Base-by-base conservation (phyloP, 2,888 invertebrate species). In the Rhimphoctona megacephalus region DNA sequence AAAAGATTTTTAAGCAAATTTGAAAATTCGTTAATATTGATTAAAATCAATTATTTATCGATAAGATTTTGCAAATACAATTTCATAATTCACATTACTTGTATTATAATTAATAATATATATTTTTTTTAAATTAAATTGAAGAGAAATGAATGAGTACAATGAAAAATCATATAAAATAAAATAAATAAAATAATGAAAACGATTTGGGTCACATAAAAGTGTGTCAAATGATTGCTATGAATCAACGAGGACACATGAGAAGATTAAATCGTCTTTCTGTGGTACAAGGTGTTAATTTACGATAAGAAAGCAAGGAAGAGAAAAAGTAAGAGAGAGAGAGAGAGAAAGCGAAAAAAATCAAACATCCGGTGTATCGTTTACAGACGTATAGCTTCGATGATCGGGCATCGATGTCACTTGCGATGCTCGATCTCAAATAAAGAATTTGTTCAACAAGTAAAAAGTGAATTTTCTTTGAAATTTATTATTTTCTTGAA, bases 321-420 rank as follows among this genome's bases (percentile, higher is more conserved):
- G 49, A 49, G 64, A 67, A n/a, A 19, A 49, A 46, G 17, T n/a
- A n/a, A 33, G 17, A 22, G 70, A 72, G 54, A 57, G n/a, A 49
- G 33, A 6, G 19, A 46, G 7, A 43, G 36, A 66, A 22, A 43
- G 9, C 85, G 67, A 80, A 9, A 36, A 30, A 43, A 61, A 64
- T 39, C 52, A 85, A 85, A 87, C 88, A 87, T 86, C 87, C 85
- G 83, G 84, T 74, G 76, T 80, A 64, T 67, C 43, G 36, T 30
- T 83, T 66, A 83, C 49, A 57, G 33, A 46, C 69, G n/a, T 46
- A 19, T 43, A 30, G 49, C 46, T 66, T 57, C 77, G 46, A 81
- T 43, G 39, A 69, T 46, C 66, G n/a, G 30, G 49, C 54, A 25
- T 61, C 76, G 66, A 74, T 70, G 70, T 84, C 79, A 66, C 30